phyloP scores from a whole-genome alignment of 2,113 vertebrate species.

The Choloepus hoffmanni region DNA sequence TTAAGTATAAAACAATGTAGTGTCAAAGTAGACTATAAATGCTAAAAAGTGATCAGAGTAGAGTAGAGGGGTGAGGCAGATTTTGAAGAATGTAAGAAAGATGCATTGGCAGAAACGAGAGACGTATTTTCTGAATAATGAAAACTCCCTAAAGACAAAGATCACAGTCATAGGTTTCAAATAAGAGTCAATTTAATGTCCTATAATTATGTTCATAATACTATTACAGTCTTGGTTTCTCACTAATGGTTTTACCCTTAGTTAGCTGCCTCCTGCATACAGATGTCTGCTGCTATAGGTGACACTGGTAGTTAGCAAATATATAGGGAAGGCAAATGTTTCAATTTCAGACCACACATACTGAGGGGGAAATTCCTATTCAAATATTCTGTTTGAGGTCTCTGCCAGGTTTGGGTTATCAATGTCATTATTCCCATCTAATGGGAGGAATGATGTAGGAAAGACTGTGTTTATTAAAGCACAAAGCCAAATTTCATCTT shows the following conservation, averaged over 20 bases:
- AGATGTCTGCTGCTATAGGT: background rate
- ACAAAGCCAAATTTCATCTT: background rate
- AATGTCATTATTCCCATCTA: background rate
- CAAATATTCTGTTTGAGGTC: background rate
- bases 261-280: background rate
- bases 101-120: background rate
- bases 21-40: background rate
- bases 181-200: background rate
- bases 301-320: background rate
- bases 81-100: slow-evolving; percentile 3
- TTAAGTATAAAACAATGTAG: background rate
- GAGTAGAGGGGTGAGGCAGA: background rate
- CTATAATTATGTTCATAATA: background rate
- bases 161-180: background rate
- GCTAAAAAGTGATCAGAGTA: background rate
- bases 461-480: background rate
- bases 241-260: background rate
- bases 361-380: background rate
- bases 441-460: background rate
- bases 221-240: background rate
- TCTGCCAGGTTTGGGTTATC: background rate
- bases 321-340: background rate
- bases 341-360: background rate
- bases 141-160: slow-evolving; percentile 26
- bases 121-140: slow-evolving; percentile 35